Evolutionary conservation across 2,888 invertebrate genomes (phyloP).

Genomic region (Geophilus truncorum): DNA sequence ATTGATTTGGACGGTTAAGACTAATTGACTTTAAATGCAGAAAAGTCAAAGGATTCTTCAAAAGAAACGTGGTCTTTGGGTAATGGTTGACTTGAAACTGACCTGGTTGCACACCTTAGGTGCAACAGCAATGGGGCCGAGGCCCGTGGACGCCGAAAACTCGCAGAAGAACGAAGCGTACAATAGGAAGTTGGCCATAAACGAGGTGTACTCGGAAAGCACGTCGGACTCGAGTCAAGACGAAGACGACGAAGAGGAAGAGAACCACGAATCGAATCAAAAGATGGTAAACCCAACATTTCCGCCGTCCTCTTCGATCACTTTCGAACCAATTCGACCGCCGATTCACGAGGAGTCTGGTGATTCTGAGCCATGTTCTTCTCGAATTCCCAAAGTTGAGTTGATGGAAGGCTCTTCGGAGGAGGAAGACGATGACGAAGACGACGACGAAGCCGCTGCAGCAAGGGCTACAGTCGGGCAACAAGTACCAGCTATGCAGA

Average conservation of each 20-base stretch:
- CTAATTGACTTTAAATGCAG: too few species aligned
- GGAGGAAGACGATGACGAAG: constrained; percentile 28
- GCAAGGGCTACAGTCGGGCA: neutral
- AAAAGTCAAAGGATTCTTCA: neutral
- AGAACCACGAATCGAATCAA: constrained; percentile 10
- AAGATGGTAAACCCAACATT: constrained; percentile 3
- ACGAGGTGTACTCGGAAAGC: constrained; percentile 32
- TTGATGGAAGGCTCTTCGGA: neutral
- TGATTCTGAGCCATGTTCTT: neutral
- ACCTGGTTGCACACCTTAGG: neutral
- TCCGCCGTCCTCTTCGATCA: constrained; percentile 11
- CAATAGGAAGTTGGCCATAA: constrained; percentile 6
- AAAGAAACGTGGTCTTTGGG: neutral
- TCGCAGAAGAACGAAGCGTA: constrained; percentile 16
- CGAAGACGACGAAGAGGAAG: constrained; percentile 30
- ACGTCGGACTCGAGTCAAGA: constrained; percentile 30
- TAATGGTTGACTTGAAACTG: neutral
- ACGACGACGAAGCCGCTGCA: neutral
- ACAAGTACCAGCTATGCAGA: neutral
- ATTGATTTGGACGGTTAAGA: too few species aligned
- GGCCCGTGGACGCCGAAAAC: neutral
- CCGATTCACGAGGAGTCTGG: neutral
- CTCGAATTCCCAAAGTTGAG: neutral
- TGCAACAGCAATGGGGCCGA: neutral
- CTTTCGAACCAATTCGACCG: constrained; percentile 7